phyloP scores from a whole-genome alignment of 2,113 vertebrate genomes.

The Austrofundulus limnaeus region DNA sequence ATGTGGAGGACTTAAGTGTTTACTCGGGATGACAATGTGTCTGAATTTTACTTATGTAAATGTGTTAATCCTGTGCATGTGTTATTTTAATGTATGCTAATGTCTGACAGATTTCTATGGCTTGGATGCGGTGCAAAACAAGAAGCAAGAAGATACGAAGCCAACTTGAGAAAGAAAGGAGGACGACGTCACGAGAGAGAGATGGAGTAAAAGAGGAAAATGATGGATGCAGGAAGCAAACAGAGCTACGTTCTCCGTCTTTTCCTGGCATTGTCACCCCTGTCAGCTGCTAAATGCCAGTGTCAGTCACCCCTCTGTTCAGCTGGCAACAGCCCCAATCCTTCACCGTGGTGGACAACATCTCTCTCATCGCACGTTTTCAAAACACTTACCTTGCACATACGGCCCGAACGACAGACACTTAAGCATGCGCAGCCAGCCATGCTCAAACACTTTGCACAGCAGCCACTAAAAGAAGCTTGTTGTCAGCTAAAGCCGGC shows the following conservation, averaged over 20 bases:
- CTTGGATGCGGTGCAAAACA: not conserved
- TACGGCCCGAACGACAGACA: constrained; percentile 2
- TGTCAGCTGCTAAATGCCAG: constrained; percentile 73
- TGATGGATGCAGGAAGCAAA: constrained; percentile 64
- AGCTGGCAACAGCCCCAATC: constrained; percentile 51
- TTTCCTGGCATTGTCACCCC: constrained; percentile 59
- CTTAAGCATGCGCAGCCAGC: not conserved
- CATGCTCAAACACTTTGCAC: not conserved
- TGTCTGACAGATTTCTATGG: constrained; percentile 3
- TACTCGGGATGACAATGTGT: not conserved
- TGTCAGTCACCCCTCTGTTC: constrained; percentile 73
- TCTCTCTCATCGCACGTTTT: constrained; percentile 23
- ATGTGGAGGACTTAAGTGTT: not conserved
- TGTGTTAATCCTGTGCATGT: not conserved
- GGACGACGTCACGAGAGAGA: constrained; percentile 17
- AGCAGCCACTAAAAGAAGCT: not conserved
- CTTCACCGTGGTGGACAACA: constrained; percentile 26
- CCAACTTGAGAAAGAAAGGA: constrained; percentile 6
- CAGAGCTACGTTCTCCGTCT: constrained; percentile 70
- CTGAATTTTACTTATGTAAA: not conserved
- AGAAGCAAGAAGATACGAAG: constrained; percentile 14
- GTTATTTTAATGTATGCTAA: constrained; percentile 4
- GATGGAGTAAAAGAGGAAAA: constrained; percentile 25
- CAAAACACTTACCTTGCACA: constrained; percentile 49
- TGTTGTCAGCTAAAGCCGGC: not conserved